These are phyloP conservation scores for Disparrhopalites patrizii DNA, from an alignment of 2,888 invertebrate genomes.

Conservation along the genomic window DNA sequence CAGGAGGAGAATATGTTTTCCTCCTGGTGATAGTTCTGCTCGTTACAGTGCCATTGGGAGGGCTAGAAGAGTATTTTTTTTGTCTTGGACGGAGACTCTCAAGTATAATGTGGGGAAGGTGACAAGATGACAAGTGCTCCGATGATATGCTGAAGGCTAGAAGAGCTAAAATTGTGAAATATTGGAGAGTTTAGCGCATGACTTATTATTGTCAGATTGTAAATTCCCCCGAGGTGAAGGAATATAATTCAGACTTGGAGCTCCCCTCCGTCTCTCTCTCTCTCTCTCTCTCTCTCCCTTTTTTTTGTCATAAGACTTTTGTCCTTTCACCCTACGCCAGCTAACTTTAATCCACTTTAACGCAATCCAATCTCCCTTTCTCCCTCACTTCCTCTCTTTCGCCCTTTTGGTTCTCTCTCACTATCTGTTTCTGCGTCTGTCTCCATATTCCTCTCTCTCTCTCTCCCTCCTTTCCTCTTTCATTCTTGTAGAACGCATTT, in stretches of 20 bases:
- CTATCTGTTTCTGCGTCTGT: not conserved
- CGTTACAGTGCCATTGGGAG: no score
- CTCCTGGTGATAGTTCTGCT: no score
- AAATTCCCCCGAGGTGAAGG: not conserved
- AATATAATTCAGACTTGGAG: not conserved
- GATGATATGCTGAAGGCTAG: not conserved
- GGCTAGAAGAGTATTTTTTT: no score
- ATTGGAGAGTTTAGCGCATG: conserved; percentile 1
- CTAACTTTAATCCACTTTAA: conserved; percentile 6
- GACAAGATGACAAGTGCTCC: conserved; percentile 1
- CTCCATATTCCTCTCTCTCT: not conserved
- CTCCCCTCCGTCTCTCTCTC: not conserved
- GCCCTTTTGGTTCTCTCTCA: not conserved
- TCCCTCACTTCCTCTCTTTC: not conserved
- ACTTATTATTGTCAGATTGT: conserved; percentile 9
- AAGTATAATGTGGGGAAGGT: no score
- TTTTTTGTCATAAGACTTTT: no score
- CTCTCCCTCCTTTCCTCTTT: not conserved
- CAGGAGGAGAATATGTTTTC: no score
- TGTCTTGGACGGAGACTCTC: no score
- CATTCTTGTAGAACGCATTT: no score
- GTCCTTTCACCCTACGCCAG: no score
- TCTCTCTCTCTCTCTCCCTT: not conserved
- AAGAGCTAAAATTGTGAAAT: not conserved
- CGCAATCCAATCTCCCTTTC: not conserved